Percentiles rank a stretch among this genome's conserved stretches.
Conservation (phyloP, 2,888 invertebrate species). For the Pteria penguin region DNA sequence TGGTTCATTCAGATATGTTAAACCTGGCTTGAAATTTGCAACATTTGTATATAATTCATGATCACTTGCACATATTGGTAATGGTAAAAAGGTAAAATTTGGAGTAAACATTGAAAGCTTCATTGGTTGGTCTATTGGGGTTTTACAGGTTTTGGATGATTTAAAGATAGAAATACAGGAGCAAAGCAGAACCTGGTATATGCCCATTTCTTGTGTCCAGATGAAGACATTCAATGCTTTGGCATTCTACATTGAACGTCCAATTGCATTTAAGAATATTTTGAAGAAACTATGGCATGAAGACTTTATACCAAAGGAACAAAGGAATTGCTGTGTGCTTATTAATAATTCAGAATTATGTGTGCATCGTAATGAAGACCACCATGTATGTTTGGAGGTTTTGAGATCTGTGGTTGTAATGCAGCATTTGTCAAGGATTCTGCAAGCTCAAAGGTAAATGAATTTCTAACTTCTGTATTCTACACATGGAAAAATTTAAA, state of each 20-base stretch:
- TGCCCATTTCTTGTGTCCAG: conserved; percentile 12
- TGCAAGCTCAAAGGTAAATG: too few relatives aligned
- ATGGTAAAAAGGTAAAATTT: too few relatives aligned
- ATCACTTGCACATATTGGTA: too few relatives aligned
- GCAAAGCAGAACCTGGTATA: background rate
- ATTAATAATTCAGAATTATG: background rate
- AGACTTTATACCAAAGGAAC: background rate
- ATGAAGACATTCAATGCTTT: conserved; percentile 23
- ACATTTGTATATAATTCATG: too few relatives aligned
- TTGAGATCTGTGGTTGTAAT: conserved; percentile 34
- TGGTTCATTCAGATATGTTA: too few relatives aligned
- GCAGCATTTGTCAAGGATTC: conserved; percentile 50
- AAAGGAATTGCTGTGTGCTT: background rate
- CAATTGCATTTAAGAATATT: conserved; percentile 13
- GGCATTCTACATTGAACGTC: conserved; percentile 30
- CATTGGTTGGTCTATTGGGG: too few relatives aligned
- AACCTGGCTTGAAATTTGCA: too few relatives aligned
- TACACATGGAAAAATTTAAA: too few relatives aligned
- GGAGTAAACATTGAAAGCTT: too few relatives aligned
- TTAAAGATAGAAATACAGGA: conserved; percentile 13
- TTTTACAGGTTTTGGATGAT: conserved; percentile 1
- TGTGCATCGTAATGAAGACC: background rate
- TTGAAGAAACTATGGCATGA: conserved; percentile 1
- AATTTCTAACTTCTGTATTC: too few relatives aligned
- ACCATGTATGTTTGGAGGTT: background rate